Percentiles rank a stretch among this genome's conserved stretches.
These are phyloP conservation scores for Eriocheir sinensis DNA, from an alignment of 1,140 invertebrate species.

Conservation along the genomic window DNA sequence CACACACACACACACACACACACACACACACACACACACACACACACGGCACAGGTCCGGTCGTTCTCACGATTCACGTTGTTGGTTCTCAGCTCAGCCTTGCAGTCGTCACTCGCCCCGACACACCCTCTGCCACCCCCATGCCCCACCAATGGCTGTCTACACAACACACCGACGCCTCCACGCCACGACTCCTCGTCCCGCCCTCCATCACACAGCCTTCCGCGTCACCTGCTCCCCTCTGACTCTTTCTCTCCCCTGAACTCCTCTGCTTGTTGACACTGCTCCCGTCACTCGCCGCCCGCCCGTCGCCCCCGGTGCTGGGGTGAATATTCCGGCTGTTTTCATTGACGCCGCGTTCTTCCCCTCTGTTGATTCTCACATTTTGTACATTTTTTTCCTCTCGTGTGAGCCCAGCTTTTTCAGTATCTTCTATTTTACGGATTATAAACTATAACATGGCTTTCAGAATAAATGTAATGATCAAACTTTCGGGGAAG, in stretches of 20 bases:
- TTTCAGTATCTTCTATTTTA: too few species aligned
- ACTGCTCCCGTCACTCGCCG: not conserved
- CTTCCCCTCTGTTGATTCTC: conserved; percentile 13
- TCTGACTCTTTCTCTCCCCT: not conserved
- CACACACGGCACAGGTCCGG: not conserved
- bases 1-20: too few species aligned
- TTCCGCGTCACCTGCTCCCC: not conserved
- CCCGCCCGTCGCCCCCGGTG: not conserved
- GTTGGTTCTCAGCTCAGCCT: too few species aligned
- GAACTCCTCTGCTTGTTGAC: not conserved
- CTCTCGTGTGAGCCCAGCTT: not conserved
- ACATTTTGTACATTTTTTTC: not conserved
- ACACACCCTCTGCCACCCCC: not conserved
- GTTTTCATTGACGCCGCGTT: not conserved
- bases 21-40: too few species aligned
- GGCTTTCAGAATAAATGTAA: too few species aligned
- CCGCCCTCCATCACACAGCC: not conserved
- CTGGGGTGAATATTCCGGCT: not conserved
- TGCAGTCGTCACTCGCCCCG: too few species aligned
- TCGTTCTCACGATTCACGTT: not conserved
- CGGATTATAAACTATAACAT: too few species aligned
- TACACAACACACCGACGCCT: not conserved
- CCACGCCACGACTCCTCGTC: not conserved
- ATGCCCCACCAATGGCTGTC: not conserved
- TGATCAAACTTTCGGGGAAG: too few species aligned